Conservation (phyloP, 2,888 invertebrate species). For the Eupithecia insigniata region DNA sequence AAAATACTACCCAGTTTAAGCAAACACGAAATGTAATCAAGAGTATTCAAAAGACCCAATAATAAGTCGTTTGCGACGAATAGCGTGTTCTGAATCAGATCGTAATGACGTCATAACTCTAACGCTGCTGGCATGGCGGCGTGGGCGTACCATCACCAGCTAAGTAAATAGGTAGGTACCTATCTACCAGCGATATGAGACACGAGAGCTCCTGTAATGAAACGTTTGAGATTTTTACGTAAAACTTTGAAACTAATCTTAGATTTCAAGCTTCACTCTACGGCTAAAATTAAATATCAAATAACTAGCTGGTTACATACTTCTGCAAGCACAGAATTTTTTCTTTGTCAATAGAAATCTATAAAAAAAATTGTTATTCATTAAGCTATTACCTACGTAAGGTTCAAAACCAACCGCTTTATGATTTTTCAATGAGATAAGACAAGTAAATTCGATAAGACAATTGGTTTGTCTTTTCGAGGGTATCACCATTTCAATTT, state of each 20-base stretch:
- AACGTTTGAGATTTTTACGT: not conserved
- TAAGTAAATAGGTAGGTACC: too few relatives aligned
- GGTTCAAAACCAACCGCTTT: too few relatives aligned
- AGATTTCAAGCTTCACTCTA: not conserved
- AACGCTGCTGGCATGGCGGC: constrained; percentile 15
- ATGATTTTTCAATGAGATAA: not conserved
- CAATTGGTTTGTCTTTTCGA: too few relatives aligned
- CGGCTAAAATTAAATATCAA: not conserved
- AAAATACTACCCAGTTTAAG: not conserved
- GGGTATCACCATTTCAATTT: too few relatives aligned
- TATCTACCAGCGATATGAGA: constrained; percentile 9
- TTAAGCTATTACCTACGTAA: too few relatives aligned
- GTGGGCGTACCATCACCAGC: constrained; percentile 29
- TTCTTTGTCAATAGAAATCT: too few relatives aligned
- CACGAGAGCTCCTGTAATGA: not conserved
- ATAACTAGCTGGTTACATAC: too few relatives aligned
- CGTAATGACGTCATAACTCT: constrained; percentile 28
- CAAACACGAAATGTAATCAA: not conserved
- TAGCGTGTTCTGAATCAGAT: constrained; percentile 26
- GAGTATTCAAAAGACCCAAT: constrained; percentile 7
- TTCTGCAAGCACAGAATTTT: too few relatives aligned
- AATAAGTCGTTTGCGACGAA: constrained; percentile 21
- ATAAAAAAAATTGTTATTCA: too few relatives aligned
- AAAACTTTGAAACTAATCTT: not conserved
- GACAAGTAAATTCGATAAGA: too few relatives aligned